Base-by-base conservation (phyloP, 2,797 vertebrate species). In the Argyrosomus regius region DNA sequence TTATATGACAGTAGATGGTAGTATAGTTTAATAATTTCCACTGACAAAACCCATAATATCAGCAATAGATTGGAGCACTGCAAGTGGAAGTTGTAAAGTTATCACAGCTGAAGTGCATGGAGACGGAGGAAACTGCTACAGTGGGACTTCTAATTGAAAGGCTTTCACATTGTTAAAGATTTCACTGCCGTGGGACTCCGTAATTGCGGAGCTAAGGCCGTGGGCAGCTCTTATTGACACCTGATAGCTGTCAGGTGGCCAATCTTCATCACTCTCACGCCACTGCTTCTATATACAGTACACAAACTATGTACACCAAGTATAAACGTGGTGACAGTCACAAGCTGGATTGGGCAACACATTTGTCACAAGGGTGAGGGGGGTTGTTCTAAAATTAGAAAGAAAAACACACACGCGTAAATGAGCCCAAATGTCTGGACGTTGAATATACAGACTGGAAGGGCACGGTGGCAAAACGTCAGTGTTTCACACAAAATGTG, bases 341-440 rank as follows among this genome's bases (percentile, higher is more conserved):
- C 24, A 49, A 50, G 62, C 35, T 78, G 50, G 57, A 28, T 62
- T 49, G 3, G 56, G 77, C 39, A 63, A 64, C 69, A 59, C 18
- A 43, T 81, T 77, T 74, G 61, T 65, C 66, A 81, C 72, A 82
- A 77, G 41, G 31, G 64, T 5, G 2, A 57, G 26, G 41, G 64
- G 64, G 24, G 24, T 16, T 6, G n/a, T 41, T 58, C 72, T 83
- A 86, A 89, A 88, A 80, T 85, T 82, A 85, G 80, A 83, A 66
- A 22, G 10, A 63, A 60, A 79, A 81, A 70, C 28, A 79, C 14
- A 72, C 6, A 22, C 6, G 41, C 43, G 52, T 18, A 57, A 52
- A 64, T 52, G 8, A 68, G 65, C 63, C 67, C 16, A 70, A 75
- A 65, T 52, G 72, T 87, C 67, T 80, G 69, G 69, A 71, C 63